A percentile compares a stretch with the other conserved stretches of the same genome.
Evolutionary conservation across 2,113 vertebrate genomes (phyloP).

Genomic region (Tupaia tana): DNA sequence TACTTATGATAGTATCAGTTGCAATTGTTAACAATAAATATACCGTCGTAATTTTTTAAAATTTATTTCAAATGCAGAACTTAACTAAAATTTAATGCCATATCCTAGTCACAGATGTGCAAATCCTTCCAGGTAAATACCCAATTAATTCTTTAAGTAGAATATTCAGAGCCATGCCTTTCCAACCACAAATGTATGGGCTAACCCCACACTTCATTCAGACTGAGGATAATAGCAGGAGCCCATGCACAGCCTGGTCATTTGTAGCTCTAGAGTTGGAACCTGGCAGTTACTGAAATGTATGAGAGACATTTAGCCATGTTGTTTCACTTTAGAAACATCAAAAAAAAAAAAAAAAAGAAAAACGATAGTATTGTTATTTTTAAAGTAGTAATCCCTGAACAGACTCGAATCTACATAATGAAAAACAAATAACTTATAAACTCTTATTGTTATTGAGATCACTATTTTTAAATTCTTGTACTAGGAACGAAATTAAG

Average conservation of each 20-base stretch:
- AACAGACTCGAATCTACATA: background rate
- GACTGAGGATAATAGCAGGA: background rate
- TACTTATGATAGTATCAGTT: background rate
- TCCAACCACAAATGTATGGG: background rate
- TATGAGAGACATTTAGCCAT: background rate
- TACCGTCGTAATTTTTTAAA: background rate
- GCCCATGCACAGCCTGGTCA: background rate
- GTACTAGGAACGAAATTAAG: background rate
- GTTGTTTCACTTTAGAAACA: background rate
- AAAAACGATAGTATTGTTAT: background rate
- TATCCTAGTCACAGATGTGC: background rate
- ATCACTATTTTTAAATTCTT: background rate
- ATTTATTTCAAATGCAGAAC: background rate
- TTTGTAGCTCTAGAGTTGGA: background rate
- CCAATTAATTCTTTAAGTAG: background rate
- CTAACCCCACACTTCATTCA: background rate
- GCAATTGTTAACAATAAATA: background rate
- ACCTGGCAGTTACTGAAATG: background rate
- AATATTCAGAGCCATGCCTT: background rate
- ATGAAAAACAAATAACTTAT: background rate
- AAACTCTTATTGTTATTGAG: no score
- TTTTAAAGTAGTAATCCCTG: background rate
- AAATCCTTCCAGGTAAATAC: background rate
- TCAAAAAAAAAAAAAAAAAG: background rate
- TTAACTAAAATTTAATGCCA: background rate